These are phyloP conservation scores for Verasper variegatus DNA, from an alignment of 2,113 vertebrate genomes.

Conservation along the genomic window DNA sequence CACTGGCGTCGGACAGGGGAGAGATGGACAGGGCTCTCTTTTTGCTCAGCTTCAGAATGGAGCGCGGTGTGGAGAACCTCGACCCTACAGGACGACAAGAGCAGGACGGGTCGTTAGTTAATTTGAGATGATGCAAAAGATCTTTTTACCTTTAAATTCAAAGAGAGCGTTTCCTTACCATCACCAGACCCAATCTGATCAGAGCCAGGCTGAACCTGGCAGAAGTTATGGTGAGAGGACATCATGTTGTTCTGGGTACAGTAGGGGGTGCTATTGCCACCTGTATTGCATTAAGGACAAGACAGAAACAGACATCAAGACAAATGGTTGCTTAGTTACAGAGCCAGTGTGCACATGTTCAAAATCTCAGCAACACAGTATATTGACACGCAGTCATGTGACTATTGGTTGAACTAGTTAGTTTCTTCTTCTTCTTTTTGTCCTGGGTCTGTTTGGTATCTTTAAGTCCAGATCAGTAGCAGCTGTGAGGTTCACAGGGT, in stretches of 20 bases:
- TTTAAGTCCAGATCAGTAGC: constrained; percentile 30
- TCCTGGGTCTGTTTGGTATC: constrained; percentile 39
- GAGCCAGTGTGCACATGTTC: background rate
- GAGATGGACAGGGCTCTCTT: constrained; percentile 97
- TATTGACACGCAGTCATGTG: background rate
- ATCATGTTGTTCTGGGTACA: constrained; percentile 89
- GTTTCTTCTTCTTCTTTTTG: constrained; percentile 2
- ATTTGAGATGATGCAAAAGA: background rate
- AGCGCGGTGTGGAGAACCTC: constrained; percentile 91
- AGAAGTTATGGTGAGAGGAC: constrained; percentile 85
- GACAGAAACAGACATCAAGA: background rate
- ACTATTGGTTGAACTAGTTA: background rate
- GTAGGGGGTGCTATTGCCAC: constrained; percentile 84
- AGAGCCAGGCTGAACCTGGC: constrained; percentile 76
- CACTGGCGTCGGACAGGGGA: constrained; percentile 92
- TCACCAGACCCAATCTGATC: constrained; percentile 85
- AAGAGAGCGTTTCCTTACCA: constrained; percentile 78
- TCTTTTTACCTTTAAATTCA: background rate
- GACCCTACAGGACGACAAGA: constrained; percentile 78
- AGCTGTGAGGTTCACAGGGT: constrained; percentile 45
- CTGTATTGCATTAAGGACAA: constrained; percentile 66
- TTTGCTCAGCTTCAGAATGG: constrained; percentile 91
- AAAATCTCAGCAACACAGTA: background rate
- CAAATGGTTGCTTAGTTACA: background rate
- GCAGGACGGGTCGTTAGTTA: background rate